phyloP scores from a whole-genome alignment of 1,140 invertebrate genomes.

The Globodera rostochiensis region DNA sequence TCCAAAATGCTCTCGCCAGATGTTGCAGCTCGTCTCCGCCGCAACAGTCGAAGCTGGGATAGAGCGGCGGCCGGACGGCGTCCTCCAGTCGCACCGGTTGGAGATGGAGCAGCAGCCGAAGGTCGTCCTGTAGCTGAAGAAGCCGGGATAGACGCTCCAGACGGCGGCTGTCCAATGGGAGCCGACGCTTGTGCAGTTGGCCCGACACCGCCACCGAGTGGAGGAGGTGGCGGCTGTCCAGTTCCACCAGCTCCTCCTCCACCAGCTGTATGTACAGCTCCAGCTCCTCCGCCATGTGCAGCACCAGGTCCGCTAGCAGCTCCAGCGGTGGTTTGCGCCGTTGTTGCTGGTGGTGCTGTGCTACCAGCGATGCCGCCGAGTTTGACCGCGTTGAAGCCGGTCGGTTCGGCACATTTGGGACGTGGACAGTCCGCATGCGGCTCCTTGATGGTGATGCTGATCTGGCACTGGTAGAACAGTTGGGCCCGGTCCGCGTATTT shows the following conservation, averaged over 20 bases:
- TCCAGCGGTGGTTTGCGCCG: constrained; percentile 17
- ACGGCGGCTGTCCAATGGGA: constrained; percentile 7
- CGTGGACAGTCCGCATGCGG: constrained; percentile 62
- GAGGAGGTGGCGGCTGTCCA: constrained; percentile 33
- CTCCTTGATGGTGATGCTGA: constrained; percentile 65
- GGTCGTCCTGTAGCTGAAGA: neutral
- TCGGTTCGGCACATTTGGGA: constrained; percentile 60
- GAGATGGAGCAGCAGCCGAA: constrained; percentile 36
- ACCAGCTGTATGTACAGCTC: constrained; percentile 1
- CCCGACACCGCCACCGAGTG: constrained; percentile 25
- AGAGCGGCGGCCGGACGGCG: constrained; percentile 34
- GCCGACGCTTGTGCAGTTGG: constrained; percentile 9
- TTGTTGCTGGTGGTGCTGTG: neutral
- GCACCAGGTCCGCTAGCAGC: constrained; percentile 24
- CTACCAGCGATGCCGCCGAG: constrained; percentile 27
- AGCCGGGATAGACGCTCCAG: neutral
- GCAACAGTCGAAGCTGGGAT: constrained; percentile 57
- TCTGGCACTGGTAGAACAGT: constrained; percentile 66
- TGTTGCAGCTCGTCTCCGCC: constrained; percentile 52
- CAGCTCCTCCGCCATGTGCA: constrained; percentile 30
- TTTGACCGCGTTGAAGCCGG: constrained; percentile 62
- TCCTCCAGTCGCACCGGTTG: neutral
- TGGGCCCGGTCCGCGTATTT: constrained; percentile 65
- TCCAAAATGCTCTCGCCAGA: constrained; percentile 57
- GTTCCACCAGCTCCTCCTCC: constrained; percentile 36